Conservation (phyloP, 2,113 vertebrate genomes). For the Pungitius pungitius region DNA sequence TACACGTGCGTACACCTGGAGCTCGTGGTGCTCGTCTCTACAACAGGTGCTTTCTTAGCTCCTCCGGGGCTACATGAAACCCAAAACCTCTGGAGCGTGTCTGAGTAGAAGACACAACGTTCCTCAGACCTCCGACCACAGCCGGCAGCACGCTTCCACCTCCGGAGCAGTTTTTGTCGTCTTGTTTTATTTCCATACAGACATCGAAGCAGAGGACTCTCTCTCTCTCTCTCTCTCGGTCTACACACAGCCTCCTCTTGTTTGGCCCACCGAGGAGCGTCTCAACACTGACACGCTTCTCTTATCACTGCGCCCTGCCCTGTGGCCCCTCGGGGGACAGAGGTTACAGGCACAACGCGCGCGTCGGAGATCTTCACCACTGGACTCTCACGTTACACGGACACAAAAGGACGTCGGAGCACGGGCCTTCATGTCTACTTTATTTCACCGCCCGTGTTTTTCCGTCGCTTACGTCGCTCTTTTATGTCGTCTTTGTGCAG, state of each 20-base stretch:
- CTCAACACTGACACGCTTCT: conserved; percentile 45
- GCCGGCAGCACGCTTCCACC: background rate
- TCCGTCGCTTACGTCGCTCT: background rate
- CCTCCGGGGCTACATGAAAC: conserved; percentile 62
- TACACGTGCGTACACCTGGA: conserved; percentile 61
- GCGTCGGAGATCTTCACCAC: conserved; percentile 40
- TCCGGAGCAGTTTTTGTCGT: background rate
- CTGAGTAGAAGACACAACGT: conserved; percentile 49
- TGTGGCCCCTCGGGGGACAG: conserved; percentile 52
- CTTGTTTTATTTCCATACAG: conserved; percentile 9
- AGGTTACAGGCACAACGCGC: conserved; percentile 29
- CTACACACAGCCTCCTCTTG: conserved; percentile 44
- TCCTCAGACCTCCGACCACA: conserved; percentile 9
- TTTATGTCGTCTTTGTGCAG: background rate
- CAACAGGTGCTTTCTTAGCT: conserved; percentile 70
- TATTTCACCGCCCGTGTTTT: conserved; percentile 18
- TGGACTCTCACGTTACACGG: conserved; percentile 55
- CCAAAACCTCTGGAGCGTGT: conserved; percentile 67
- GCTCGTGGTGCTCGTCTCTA: conserved; percentile 18
- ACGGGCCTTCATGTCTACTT: conserved; percentile 49
- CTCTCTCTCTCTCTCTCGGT: background rate
- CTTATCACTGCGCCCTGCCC: conserved; percentile 52
- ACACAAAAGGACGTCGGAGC: conserved; percentile 41
- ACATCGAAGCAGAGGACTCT: background rate
- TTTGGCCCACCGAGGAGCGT: conserved; percentile 23